A percentile compares a stretch with the other conserved stretches of the same genome.
These are phyloP conservation scores for Crotalus helleri DNA, from an alignment of 2,113 vertebrate genomes.

Conservation along the genomic window DNA sequence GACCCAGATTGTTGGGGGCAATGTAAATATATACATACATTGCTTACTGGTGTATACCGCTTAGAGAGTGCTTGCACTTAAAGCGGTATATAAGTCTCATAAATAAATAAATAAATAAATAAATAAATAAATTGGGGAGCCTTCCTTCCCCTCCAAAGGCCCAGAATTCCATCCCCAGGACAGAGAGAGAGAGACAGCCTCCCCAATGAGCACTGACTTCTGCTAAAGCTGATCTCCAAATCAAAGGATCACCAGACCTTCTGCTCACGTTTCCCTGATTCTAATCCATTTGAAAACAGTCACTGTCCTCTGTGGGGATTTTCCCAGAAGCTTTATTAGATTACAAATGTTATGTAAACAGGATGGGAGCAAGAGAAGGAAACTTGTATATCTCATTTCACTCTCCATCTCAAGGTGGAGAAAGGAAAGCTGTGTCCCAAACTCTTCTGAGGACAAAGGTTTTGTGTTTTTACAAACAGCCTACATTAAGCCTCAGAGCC, in stretches of 20 bases:
- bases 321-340: constrained; percentile 18
- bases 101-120: too few relatives aligned
- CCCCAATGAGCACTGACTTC: constrained; percentile 32
- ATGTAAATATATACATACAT: too few relatives aligned
- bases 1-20: too few relatives aligned
- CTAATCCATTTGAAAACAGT: constrained; percentile 21
- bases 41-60: too few relatives aligned
- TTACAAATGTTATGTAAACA: constrained; percentile 33
- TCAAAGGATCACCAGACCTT: constrained; percentile 2
- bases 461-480: background rate
- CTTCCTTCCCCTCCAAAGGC: background rate
- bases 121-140: too few relatives aligned
- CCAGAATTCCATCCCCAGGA: constrained; percentile 9
- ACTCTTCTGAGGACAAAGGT: background rate
- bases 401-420: constrained; percentile 1
- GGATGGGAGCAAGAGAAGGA: background rate
- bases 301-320: constrained; percentile 12
- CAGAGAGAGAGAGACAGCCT: constrained; percentile 20
- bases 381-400: constrained; percentile 30
- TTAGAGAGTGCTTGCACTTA: too few relatives aligned
- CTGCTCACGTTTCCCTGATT: constrained; percentile 11
- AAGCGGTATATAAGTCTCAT: too few relatives aligned
- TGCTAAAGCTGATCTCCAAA: constrained; percentile 27
- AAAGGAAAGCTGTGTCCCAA: background rate
- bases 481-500: background rate